Base-by-base conservation (phyloP, 2,888 invertebrate species). In the Epiblema foenella region DNA sequence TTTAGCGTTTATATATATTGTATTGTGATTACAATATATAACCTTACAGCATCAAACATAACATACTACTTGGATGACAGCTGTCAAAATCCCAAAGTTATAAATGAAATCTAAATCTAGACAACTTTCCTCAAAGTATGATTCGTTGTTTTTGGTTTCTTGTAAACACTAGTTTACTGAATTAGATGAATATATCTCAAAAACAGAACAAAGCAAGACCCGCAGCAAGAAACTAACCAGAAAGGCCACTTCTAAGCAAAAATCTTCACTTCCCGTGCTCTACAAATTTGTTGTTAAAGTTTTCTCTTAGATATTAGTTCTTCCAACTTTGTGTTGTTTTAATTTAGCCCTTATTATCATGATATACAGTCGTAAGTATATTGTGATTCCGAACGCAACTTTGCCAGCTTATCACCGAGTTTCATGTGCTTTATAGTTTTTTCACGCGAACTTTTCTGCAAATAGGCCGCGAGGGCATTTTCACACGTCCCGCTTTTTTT, bases 381-480 rank as follows among this genome's bases (percentile, higher is more conserved):
- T 60, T 60, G 17, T 29, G 46, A 46, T 46, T 46, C 17, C 24
- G n/a, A 1, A 29, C 15, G n/a, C 17, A 8, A 29, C 18, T 51
- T 15, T 29, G 3, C 57, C 17, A 17, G 37, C n/a, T 57, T 57
- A 57, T 37, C 18, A 37, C 57, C 5, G 17, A 11, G 56, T 10
- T 60, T 11, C 60, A 15, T 20, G 12, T 9, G 39, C 8, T 33
- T 56, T 9, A 63, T 24, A 52, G 42, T 9, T 33, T 33, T 59
- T 67, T 51, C 51, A 15, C 51, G 33, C 17, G 12, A 39, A 39
- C 59, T 68, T 67, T 67, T 68, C 52, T 42, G 52, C 52, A 59
- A 59, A 68, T 29, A 46, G 62, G 56, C 54, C 62, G 18, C 68
- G 33, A 37, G 56, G 62, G 62, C 62, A 49, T 49, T 62, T 33